Evolutionary conservation across 2,888 invertebrate genomes (phyloP).

Genomic region (Pterobdella sp.): DNA sequence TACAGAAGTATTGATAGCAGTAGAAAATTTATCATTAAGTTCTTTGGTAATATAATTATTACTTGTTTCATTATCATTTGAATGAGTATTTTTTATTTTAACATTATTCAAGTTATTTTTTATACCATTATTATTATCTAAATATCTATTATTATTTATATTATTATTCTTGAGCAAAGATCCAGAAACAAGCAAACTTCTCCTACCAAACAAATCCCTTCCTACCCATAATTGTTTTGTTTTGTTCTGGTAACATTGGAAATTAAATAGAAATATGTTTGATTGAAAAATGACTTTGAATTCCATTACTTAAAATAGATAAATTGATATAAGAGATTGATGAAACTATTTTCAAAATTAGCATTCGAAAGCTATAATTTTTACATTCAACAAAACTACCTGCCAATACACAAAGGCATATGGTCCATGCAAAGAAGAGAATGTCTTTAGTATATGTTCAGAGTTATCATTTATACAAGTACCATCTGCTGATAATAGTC

Average conservation of each 20-base stretch:
- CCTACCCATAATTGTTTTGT: slow-evolving; percentile 60
- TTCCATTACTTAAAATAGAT: not conserved
- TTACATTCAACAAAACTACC: slow-evolving; percentile 38
- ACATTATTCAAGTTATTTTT: not conserved
- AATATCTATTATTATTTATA: not conserved
- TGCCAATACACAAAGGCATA: slow-evolving; percentile 72
- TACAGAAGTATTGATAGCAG: not conserved
- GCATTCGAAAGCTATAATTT: not conserved
- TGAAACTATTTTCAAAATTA: not conserved
- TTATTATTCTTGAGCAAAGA: not conserved
- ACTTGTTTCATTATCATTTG: not conserved
- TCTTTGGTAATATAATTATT: not conserved
- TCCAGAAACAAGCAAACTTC: slow-evolving; percentile 64
- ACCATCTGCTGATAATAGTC: too few relatives aligned
- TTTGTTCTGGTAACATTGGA: slow-evolving; percentile 24
- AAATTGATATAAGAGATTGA: not conserved
- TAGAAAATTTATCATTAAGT: not conserved
- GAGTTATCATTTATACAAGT: slow-evolving; percentile 38
- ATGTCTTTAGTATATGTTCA: slow-evolving; percentile 49
- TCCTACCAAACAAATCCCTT: slow-evolving; percentile 75
- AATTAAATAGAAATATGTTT: not conserved
- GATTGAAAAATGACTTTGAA: not conserved
- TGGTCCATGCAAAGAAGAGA: slow-evolving; percentile 68
- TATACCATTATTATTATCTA: not conserved
- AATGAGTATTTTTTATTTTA: not conserved